These are phyloP conservation scores for Mylabris phalerata DNA, from an alignment of 1,140 invertebrate species.

Conservation along the genomic window DNA sequence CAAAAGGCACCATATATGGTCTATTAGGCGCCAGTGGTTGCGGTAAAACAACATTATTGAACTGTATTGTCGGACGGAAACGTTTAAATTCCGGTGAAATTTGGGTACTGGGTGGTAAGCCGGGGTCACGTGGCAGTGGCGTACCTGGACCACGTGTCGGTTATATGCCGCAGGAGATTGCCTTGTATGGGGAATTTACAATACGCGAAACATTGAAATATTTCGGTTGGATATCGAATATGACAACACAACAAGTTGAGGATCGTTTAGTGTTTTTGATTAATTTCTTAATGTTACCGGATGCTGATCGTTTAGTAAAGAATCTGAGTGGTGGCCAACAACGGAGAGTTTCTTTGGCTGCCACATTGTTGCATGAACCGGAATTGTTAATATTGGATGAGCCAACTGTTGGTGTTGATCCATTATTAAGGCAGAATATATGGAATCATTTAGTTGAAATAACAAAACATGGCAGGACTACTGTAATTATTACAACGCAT, in stretches of 20 bases:
- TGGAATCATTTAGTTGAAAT: conserved; percentile 92
- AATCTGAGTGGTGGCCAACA: conserved; percentile 88
- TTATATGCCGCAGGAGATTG: conserved; percentile 70
- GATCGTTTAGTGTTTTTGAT: conserved; percentile 75
- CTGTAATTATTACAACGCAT: conserved; percentile 95
- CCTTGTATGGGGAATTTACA: conserved; percentile 85
- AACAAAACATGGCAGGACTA: conserved; percentile 76
- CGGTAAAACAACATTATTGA: conserved; percentile 78
- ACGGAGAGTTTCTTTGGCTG: conserved; percentile 78
- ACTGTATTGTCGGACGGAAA: conserved; percentile 75
- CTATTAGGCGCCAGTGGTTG: conserved; percentile 79
- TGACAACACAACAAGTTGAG: conserved; percentile 66
- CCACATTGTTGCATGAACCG: conserved; percentile 80
- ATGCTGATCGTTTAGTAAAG: conserved; percentile 62
- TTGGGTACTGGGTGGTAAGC: conserved; percentile 69
- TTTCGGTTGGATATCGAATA: conserved; percentile 82
- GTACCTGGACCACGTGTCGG: conserved; percentile 73
- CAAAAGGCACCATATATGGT: conserved; percentile 85
- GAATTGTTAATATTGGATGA: conserved; percentile 90
- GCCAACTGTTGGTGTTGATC: conserved; percentile 93
- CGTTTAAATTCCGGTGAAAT: conserved; percentile 68
- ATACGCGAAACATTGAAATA: conserved; percentile 86
- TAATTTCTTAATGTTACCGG: conserved; percentile 65
- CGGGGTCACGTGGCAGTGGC: conserved; percentile 63
- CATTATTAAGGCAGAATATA: conserved; percentile 84